Conservation (phyloP, 2,797 vertebrate genomes). For the Scleropages formosus region DNA sequence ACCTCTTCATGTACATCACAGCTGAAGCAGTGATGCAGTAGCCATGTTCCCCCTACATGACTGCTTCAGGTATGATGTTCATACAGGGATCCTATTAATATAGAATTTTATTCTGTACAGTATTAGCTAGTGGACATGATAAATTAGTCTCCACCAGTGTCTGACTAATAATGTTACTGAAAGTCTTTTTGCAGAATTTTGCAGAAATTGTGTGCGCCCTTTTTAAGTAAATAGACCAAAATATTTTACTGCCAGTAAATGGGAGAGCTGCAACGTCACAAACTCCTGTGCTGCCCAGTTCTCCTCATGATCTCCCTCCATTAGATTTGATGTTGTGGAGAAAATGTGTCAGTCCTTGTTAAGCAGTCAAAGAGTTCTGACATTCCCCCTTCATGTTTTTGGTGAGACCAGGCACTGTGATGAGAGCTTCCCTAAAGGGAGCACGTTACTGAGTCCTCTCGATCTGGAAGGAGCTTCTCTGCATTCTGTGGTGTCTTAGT, state of each 20-base stretch:
- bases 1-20: no score
- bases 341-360: neutral
- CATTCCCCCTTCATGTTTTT: constrained; percentile 9
- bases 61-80: neutral
- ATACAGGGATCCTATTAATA: constrained; percentile 10
- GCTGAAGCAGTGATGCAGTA: no score
- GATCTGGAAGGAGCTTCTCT: neutral
- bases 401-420: neutral
- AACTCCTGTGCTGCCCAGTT: neutral
- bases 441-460: neutral
- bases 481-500: constrained; percentile 17
- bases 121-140: constrained; percentile 40
- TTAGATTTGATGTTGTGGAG: neutral
- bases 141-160: constrained; percentile 52
- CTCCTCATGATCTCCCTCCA: neutral
- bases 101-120: constrained; percentile 1
- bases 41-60: no score
- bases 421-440: constrained; percentile 1
- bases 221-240: constrained; percentile 55
- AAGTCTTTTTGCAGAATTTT: constrained; percentile 53
- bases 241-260: constrained; percentile 18
- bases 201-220: constrained; percentile 44
- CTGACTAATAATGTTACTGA: constrained; percentile 51
- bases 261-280: constrained; percentile 24
- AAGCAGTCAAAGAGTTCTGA: neutral